These are phyloP conservation scores for Bungarus multicinctus DNA, from an alignment of 2,113 vertebrate genomes.

Conservation along the genomic window DNA sequence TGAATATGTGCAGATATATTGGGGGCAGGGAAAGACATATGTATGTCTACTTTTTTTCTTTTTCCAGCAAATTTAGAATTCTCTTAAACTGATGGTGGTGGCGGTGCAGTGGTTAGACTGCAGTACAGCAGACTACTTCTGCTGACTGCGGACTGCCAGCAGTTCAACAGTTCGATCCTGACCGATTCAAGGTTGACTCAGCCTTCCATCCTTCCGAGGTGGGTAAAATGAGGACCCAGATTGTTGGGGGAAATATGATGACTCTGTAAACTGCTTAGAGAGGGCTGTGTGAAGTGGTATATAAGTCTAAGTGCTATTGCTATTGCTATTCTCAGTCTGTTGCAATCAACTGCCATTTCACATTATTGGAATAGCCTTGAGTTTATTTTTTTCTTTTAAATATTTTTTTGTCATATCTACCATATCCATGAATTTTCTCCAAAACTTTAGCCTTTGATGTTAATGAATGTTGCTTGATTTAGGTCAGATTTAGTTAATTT, in stretches of 20 bases:
- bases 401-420: background rate
- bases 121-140: no score
- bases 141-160: no score
- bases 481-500: background rate
- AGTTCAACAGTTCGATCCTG: no score
- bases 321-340: background rate
- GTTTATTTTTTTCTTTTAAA: background rate
- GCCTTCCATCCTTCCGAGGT: no score
- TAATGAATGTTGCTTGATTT: background rate
- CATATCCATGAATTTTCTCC: background rate
- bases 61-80: background rate
- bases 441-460: background rate
- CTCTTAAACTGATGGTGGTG: background rate
- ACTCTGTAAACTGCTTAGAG: no score
- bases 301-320: no score
- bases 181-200: no score
- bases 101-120: no score
- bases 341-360: background rate
- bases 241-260: no score
- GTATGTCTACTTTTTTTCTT: background rate
- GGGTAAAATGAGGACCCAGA: no score
- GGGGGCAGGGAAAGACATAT: background rate
- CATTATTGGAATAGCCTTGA: background rate
- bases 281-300: no score
- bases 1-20: background rate